Conservation (phyloP, 1,140 invertebrate genomes). For the Contarinia nasturtii region DNA sequence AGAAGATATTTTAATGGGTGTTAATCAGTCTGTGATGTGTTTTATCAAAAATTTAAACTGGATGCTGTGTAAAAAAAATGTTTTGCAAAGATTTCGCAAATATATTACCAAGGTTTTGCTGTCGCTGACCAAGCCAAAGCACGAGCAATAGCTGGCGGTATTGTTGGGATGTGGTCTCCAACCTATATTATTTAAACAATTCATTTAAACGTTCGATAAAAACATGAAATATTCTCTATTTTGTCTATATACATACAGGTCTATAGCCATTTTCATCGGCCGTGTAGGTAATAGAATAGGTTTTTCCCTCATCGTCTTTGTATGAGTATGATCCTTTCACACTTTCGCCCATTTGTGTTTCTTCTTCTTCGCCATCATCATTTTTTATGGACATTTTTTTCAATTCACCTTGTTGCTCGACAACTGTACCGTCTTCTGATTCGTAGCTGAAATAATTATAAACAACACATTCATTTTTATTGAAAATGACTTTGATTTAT, state of each 20-base stretch:
- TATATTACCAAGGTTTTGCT: too few relatives aligned
- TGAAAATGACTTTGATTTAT: conserved; percentile 9
- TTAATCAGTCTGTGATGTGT: too few relatives aligned
- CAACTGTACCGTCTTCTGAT: conserved; percentile 27
- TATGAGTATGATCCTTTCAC: conserved; percentile 29
- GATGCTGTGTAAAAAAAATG: too few relatives aligned
- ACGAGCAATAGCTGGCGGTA: too few relatives aligned
- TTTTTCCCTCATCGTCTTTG: conserved; percentile 18
- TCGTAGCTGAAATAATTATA: conserved; percentile 18
- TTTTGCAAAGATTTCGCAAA: too few relatives aligned
- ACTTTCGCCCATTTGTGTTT: conserved; percentile 22
- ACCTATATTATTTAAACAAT: too few relatives aligned
- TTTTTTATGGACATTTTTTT: conserved; percentile 13
- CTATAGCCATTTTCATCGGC: conserved; percentile 36
- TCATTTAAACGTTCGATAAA: too few relatives aligned
- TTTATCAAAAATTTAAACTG: too few relatives aligned
- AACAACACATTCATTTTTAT: conserved; percentile 4
- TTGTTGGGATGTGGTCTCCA: too few relatives aligned
- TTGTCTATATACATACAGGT: conserved; percentile 19
- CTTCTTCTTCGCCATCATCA: conserved; percentile 15
- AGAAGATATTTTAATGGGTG: too few relatives aligned
- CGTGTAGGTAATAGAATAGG: conserved; percentile 24
- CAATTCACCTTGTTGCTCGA: conserved; percentile 24
- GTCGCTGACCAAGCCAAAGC: too few relatives aligned
- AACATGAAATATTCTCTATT: too few relatives aligned